Evolutionary conservation across 2,888 invertebrate species (phyloP), one percentile per base, ranked within the genome.

Genomic region (Hartigia nigra): DNA sequence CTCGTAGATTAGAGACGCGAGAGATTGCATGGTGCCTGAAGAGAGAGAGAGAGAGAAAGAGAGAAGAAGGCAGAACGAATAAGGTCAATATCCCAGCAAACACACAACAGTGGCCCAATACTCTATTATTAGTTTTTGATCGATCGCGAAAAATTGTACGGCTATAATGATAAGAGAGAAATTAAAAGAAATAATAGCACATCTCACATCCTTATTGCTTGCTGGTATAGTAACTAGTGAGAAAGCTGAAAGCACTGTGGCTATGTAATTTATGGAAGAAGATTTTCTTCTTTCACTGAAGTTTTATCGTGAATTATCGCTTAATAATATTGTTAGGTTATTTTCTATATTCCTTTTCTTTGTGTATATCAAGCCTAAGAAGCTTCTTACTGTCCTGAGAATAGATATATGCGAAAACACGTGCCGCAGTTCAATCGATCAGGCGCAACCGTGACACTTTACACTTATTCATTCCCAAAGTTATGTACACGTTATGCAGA

Each of bases 1-100:
- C 74, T 79, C 32, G 9, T 75, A 69, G 70, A 70, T 79, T 77
- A 12, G 75, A 81, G 81, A 32, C 69, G 72, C 9, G n/a, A 72
- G 70, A 76, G 76, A 69, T 76, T 14, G 70, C 78, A 32, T 12
- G 77, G 69, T 70, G 32, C 76, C 35, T 55, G 79, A 34, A 80
- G 23, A 78, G 75, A 34, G 70, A 70, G 79, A 82, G 55, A 55
- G 23, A 23, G 55, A 55, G 1, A n/a, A n/a, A 5, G 5, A 55
- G 9, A 9, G 23, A 55, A 55, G 23, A 23, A 23, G 55, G 23
- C 55, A 23, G 2, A 55, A 9, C 9, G 2, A 23, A 55, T n/a
- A 23, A 55, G 1, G 23, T n/a, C n/a, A n/a, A n/a, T n/a, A n/a
- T n/a, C n/a, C n/a, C n/a, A n/a, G n/a, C n/a, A n/a, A n/a, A n/a